Evolutionary conservation across 2,888 invertebrate genomes (phyloP).

Genomic region (Parnassius mnemosyne): DNA sequence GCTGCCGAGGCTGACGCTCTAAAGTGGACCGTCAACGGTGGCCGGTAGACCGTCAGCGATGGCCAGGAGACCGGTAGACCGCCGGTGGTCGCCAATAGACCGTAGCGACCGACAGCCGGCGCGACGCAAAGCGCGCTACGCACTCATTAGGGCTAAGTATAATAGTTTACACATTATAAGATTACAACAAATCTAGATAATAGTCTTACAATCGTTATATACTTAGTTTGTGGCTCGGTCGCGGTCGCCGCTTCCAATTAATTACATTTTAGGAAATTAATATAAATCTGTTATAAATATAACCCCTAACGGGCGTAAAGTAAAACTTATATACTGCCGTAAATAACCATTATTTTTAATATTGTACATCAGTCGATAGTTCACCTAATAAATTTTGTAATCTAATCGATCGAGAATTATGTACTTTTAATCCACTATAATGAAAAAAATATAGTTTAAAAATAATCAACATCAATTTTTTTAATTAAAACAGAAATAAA

Average conservation of each 20-base stretch:
- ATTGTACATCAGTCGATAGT: slow-evolving; percentile 80
- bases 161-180: slow-evolving; percentile 64
- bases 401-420: slow-evolving; percentile 76
- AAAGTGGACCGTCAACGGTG: slow-evolving; percentile 27
- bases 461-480: slow-evolving; percentile 75
- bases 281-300: slow-evolving; percentile 70
- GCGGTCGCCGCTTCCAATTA: slow-evolving; percentile 70
- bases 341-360: slow-evolving; percentile 76
- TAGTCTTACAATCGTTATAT: slow-evolving; percentile 77
- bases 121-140: slow-evolving; percentile 33
- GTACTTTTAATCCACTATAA: slow-evolving; percentile 75
- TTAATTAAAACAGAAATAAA: slow-evolving; percentile 82
- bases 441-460: slow-evolving; percentile 72
- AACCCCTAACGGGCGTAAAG: slow-evolving; percentile 58
- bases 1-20: slow-evolving; percentile 27
- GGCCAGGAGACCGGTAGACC: not conserved
- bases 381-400: slow-evolving; percentile 75
- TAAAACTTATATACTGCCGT: slow-evolving; percentile 77
- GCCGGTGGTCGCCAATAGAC: not conserved
- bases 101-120: slow-evolving; percentile 31
- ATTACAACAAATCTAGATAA: slow-evolving; percentile 77
- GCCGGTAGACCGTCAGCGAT: not conserved
- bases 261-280: slow-evolving; percentile 77
- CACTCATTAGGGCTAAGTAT: slow-evolving; percentile 64
- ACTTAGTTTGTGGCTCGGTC: slow-evolving; percentile 69